Conservation (phyloP, 2,797 vertebrate genomes). For the Sebastes melanostomus region DNA sequence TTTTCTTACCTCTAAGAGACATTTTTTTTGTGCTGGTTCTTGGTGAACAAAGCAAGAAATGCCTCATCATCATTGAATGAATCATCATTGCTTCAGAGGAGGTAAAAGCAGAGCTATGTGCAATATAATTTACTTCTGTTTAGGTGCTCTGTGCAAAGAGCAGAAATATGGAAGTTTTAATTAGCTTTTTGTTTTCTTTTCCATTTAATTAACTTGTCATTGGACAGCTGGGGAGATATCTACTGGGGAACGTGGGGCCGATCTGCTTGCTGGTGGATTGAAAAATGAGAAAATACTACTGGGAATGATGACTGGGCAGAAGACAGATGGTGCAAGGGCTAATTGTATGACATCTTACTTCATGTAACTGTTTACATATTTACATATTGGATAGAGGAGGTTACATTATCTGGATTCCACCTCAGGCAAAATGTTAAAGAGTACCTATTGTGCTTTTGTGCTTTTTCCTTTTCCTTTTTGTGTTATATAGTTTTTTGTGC, state of each 20-base stretch:
- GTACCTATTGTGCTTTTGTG: too few relatives aligned
- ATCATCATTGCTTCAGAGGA: background rate
- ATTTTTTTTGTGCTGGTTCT: background rate
- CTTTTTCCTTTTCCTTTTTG: too few relatives aligned
- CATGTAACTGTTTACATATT: constrained; percentile 53
- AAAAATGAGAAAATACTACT: constrained; percentile 62
- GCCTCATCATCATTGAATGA: background rate
- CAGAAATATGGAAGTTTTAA: constrained; percentile 42
- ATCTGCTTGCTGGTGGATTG: constrained; percentile 56
- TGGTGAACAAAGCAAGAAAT: background rate
- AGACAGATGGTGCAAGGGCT: constrained; percentile 63
- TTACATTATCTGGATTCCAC: constrained; percentile 15
- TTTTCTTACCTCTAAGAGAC: background rate
- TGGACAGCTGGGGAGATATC: constrained; percentile 68
- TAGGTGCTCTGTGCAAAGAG: background rate
- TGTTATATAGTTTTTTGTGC: background rate
- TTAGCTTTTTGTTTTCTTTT: constrained; percentile 50
- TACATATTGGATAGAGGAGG: constrained; percentile 32
- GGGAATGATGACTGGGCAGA: constrained; percentile 45
- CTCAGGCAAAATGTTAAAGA: background rate
- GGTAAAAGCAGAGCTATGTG: background rate
- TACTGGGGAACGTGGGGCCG: constrained; percentile 55
- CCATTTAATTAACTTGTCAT: constrained; percentile 74
- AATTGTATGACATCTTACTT: constrained; percentile 72
- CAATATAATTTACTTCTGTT: background rate